Percentiles rank a stretch among this genome's conserved stretches.
phyloP scores from a whole-genome alignment of 2,888 invertebrate species.

The Cheilosia urbana region DNA sequence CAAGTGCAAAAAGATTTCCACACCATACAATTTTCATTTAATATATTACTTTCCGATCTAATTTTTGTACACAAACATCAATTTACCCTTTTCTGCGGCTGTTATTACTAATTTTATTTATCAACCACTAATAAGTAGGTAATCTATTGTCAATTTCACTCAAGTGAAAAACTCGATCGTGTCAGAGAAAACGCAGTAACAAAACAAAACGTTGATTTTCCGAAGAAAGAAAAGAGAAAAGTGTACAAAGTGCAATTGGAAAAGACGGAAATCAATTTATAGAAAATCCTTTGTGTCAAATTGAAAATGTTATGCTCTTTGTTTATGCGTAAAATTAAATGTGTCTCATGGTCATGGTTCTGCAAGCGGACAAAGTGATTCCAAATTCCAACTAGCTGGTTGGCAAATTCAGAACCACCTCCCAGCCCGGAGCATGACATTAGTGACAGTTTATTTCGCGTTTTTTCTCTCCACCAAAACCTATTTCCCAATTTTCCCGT shows the following conservation, averaged over 20 bases:
- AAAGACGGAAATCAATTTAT: constrained; percentile 5
- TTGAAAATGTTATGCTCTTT: constrained; percentile 37
- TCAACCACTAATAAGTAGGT: constrained; percentile 59
- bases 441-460: constrained; percentile 10
- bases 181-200: constrained; percentile 51
- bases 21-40: constrained; percentile 56
- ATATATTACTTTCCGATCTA: constrained; percentile 43
- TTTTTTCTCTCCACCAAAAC: not conserved
- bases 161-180: constrained; percentile 31
- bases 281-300: constrained; percentile 32
- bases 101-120: constrained; percentile 45
- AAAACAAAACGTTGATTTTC: constrained; percentile 53
- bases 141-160: constrained; percentile 19
- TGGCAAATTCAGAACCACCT: constrained; percentile 1
- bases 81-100: constrained; percentile 26
- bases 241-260: constrained; percentile 55
- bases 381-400: not conserved
- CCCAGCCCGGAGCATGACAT: not conserved
- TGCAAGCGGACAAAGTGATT: not conserved
- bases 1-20: constrained; percentile 68
- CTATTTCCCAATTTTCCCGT: not conserved
- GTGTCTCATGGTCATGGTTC: constrained; percentile 2
- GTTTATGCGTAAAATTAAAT: constrained; percentile 35
- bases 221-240: constrained; percentile 12
- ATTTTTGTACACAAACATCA: constrained; percentile 51